Evolutionary conservation across 2,888 invertebrate species (phyloP), one percentile per base, ranked within the genome.

Genomic region (Papilio elwesi): DNA sequence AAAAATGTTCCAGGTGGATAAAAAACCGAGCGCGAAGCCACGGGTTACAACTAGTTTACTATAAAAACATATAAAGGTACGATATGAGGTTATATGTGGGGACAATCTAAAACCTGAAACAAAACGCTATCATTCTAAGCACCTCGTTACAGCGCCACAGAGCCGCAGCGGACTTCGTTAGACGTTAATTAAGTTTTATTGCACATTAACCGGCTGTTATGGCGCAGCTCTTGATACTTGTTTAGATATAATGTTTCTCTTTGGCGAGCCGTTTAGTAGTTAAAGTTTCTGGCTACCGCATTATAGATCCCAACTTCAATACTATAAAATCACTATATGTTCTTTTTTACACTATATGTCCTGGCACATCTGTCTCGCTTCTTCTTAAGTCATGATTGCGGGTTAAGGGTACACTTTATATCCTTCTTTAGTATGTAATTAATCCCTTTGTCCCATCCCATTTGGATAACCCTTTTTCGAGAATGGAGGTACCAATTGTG

Each of bases 101-200:
- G 36, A 57, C 11, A 38, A 13, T 38, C 7, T 57, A 38, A 38
- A 13, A 5, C 10, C 5, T 66, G 52, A 38, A 38, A 38, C 51
- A 52, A 52, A 52, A 38, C 53, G n/a, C 66, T 48, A 43, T 36
- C 10, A 66, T 52, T 68, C 7, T 49, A 48, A 68, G 57, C 57
- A 51, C 57, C 68, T 57, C 59, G 49, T 68, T 68, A 68, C 57
- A 57, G 57, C 55, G 43, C 8, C 36, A 26, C 11, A 64, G 48
- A 4, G 47, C 15, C 68, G 49, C 26, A 51, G 26, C 49, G 49
- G 59, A 36, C 48, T 47, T 49, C n/a, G 68, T 68, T 68, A 59
- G 36, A 36, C 59, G 68, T 68, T 68, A 68, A 68, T 68, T 68
- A 68, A 59, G 49, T 68, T 68, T 68, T 68, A 68, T 68, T 57